Evolutionary conservation across 2,888 invertebrate species (phyloP).

Genomic region (Elysia crispata): DNA sequence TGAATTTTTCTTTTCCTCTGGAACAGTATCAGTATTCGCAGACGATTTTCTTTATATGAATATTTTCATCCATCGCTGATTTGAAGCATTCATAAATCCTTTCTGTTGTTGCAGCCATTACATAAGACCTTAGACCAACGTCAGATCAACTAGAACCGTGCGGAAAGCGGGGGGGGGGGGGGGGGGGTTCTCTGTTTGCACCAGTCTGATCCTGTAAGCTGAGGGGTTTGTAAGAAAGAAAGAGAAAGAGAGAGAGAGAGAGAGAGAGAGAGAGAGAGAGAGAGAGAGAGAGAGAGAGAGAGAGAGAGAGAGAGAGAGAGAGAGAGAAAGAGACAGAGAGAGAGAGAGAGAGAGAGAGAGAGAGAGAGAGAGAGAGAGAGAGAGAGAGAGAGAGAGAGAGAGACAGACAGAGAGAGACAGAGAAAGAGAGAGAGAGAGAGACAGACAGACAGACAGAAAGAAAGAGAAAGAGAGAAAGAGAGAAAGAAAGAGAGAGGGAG

Average conservation of each 20-base stretch:
- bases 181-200: slow-evolving; percentile 1
- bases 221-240: slow-evolving; percentile 1
- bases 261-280: background rate
- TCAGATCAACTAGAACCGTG: background rate
- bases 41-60: too few relatives aligned
- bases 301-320: slow-evolving; percentile 6
- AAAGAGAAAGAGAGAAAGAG: background rate
- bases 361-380: background rate
- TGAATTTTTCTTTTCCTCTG: too few relatives aligned
- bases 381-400: background rate
- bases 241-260: slow-evolving; percentile 4
- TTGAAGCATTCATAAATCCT: too few relatives aligned
- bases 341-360: slow-evolving; percentile 25
- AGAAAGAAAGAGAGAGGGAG: background rate
- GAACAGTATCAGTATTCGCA: too few relatives aligned
- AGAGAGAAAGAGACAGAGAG: slow-evolving; percentile 6
- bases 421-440: background rate
- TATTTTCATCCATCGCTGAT: too few relatives aligned
- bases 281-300: background rate
- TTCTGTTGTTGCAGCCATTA: slow-evolving; percentile 13
- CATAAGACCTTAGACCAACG: slow-evolving; percentile 16
- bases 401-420: background rate
- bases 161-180: slow-evolving; percentile 7
- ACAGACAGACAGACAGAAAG: background rate
- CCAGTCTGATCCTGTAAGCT: background rate